A percentile compares a stretch with the other conserved stretches of the same genome.
These are phyloP conservation scores for Octopus bimaculoides DNA, from an alignment of 1,140 invertebrate species.

Conservation along the genomic window DNA sequence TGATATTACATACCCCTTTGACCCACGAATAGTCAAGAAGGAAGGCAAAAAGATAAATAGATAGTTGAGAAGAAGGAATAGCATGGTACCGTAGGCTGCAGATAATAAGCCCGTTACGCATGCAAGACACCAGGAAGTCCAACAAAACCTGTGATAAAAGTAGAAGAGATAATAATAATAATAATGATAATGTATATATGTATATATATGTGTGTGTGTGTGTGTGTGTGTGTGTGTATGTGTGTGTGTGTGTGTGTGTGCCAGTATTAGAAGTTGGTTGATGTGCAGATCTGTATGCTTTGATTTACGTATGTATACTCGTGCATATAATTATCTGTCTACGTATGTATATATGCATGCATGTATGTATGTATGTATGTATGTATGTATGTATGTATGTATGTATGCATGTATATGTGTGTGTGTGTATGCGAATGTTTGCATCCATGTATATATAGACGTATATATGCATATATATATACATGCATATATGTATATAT, in stretches of 20 bases:
- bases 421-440: background rate
- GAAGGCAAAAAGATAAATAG: no score
- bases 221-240: no score
- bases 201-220: no score
- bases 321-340: background rate
- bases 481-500: background rate
- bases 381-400: background rate
- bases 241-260: background rate
- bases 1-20: no score
- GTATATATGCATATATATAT: background rate
- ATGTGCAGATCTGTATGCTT: background rate
- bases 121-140: no score
- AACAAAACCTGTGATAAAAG: no score
- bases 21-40: no score
- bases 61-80: no score
- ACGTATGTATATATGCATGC: background rate
- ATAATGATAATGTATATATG: no score
- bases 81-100: no score
- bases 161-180: no score
- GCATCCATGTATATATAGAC: background rate
- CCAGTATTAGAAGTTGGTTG: background rate
- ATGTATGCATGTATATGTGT: background rate
- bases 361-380: constrained; percentile 3
- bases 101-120: no score
- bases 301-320: background rate